Evolutionary conservation across 2,888 invertebrate species (phyloP).

Genomic region (Drosophila leonis): DNA sequence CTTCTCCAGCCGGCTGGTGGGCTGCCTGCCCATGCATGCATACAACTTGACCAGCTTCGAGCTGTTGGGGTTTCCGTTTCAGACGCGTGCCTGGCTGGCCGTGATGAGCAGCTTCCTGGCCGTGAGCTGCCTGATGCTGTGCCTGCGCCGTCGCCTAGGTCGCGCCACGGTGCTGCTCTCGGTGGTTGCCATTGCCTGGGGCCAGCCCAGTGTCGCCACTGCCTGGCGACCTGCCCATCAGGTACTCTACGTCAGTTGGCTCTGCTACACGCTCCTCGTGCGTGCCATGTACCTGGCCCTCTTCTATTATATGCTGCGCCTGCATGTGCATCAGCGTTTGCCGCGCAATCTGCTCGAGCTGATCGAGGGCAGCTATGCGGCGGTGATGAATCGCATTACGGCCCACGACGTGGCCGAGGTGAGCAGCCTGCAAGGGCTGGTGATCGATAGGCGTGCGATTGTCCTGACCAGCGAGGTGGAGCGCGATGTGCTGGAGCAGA

Average conservation of each 20-base stretch:
- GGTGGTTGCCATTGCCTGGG: constrained; percentile 48
- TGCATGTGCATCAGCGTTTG: constrained; percentile 54
- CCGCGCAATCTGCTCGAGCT: constrained; percentile 53
- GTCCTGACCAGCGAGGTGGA: constrained; percentile 31
- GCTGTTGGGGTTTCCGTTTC: constrained; percentile 67
- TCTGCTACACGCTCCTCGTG: constrained; percentile 56
- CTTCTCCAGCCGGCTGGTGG: constrained; percentile 59
- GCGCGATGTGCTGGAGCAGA: constrained; percentile 36
- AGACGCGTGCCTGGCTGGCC: constrained; percentile 51
- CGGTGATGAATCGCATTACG: constrained; percentile 46
- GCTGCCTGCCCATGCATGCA: constrained; percentile 53
- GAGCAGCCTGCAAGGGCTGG: constrained; percentile 15
- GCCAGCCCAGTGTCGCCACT: constrained; percentile 38
- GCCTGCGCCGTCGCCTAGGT: constrained; percentile 15
- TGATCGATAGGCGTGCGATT: constrained; percentile 17
- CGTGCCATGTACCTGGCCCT: constrained; percentile 63
- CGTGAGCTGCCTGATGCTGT: constrained; percentile 30
- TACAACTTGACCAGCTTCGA: constrained; percentile 56
- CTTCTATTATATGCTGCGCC: constrained; percentile 62
- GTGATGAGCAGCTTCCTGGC: constrained; percentile 45
- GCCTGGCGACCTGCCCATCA: constrained; percentile 31
- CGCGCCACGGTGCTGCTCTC: constrained; percentile 32
- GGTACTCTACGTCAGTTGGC: constrained; percentile 57
- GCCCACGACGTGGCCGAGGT: constrained; percentile 42
- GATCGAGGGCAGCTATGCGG: constrained; percentile 44